Percentiles rank a stretch among this genome's conserved stretches.
These are phyloP conservation scores for Xestia rhomboidea DNA, from an alignment of 2,888 invertebrate genomes.

Conservation along the genomic window DNA sequence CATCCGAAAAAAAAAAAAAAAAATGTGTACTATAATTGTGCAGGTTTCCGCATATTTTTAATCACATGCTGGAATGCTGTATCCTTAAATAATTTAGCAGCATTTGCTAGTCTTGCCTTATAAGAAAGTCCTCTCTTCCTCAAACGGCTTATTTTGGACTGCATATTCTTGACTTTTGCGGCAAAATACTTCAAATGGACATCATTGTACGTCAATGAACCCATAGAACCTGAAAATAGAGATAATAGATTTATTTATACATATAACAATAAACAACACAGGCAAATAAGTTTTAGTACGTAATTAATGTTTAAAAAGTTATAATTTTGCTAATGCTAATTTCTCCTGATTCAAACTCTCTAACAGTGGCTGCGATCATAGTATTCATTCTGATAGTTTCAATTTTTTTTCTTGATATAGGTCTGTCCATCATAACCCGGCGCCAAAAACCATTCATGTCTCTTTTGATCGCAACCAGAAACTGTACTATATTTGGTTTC, in stretches of 20 bases:
- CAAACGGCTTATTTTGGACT: conserved; percentile 1
- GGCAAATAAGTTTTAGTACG: not conserved
- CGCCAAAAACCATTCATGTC: too few relatives aligned
- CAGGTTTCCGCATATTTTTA: not conserved
- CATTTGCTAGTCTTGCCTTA: not conserved
- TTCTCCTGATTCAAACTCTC: not conserved
- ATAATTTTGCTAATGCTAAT: too few relatives aligned
- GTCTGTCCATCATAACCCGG: too few relatives aligned
- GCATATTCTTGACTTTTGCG: conserved; percentile 3
- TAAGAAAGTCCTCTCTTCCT: conserved; percentile 1
- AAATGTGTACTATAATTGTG: too few relatives aligned
- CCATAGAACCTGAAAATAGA: not conserved
- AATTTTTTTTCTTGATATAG: too few relatives aligned
- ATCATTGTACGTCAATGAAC: not conserved
- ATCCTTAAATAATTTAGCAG: not conserved
- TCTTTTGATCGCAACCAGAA: too few relatives aligned
- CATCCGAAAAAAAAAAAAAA: too few relatives aligned
- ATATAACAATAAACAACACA: not conserved
- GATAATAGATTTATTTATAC: conserved; percentile 1
- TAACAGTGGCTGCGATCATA: too few relatives aligned
- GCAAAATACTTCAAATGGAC: not conserved
- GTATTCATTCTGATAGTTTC: too few relatives aligned
- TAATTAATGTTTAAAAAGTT: not conserved
- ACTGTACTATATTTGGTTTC: too few relatives aligned
- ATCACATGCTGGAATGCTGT: not conserved